phyloP scores from a whole-genome alignment of 2,888 invertebrate species.

The Iselma pallidipennis region DNA sequence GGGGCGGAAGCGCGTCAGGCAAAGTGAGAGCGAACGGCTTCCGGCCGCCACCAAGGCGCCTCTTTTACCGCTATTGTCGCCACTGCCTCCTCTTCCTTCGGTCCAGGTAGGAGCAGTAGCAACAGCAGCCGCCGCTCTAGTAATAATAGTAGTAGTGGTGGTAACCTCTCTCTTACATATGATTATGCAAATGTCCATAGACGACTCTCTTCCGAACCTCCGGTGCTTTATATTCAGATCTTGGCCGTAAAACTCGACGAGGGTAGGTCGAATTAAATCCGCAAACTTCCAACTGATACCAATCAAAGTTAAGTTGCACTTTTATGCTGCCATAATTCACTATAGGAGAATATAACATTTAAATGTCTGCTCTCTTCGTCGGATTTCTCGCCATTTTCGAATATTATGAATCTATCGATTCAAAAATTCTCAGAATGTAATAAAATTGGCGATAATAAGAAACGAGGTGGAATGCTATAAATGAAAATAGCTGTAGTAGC shows the following conservation, averaged over 20 bases:
- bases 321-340: constrained; percentile 50
- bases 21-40: constrained; percentile 36
- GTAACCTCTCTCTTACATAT: constrained; percentile 40
- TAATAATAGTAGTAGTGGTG: background rate
- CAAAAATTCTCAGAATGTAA: constrained; percentile 41
- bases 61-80: constrained; percentile 43
- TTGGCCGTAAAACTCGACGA: constrained; percentile 41
- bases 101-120: constrained; percentile 31
- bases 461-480: constrained; percentile 48
- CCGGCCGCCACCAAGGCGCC: constrained; percentile 61
- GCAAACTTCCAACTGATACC: constrained; percentile 48
- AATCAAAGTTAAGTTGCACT: constrained; percentile 50
- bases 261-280: constrained; percentile 40
- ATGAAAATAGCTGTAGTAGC: constrained; percentile 43
- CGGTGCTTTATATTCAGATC: constrained; percentile 50
- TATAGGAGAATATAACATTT: constrained; percentile 40
- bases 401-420: constrained; percentile 41
- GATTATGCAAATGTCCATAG: constrained; percentile 44
- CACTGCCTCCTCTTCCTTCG: constrained; percentile 55
- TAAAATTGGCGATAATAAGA: constrained; percentile 47
- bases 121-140: background rate
- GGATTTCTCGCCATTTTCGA: constrained; percentile 19
- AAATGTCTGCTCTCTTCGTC: constrained; percentile 30
- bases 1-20: constrained; percentile 38
- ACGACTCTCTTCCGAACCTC: constrained; percentile 29